Evolutionary conservation across 2,113 vertebrate species (phyloP).

Genomic region (Dermatemys mawii): DNA sequence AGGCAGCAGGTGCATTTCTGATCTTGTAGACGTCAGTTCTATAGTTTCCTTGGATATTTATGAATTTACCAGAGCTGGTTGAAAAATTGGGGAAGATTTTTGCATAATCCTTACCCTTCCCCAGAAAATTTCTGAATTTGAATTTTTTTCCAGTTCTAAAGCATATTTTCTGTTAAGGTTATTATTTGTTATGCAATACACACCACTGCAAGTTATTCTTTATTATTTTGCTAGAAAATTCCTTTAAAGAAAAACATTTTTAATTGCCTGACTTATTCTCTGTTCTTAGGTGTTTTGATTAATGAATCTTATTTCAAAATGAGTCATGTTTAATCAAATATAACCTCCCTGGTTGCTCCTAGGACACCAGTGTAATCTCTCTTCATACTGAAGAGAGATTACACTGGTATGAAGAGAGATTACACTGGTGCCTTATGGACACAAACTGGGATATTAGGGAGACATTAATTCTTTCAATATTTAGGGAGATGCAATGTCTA

Average conservation of each 20-base stretch:
- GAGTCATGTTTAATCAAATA: conserved; percentile 58
- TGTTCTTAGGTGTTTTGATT: conserved; percentile 64
- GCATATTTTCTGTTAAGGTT: neutral
- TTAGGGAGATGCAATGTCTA: conserved; percentile 32
- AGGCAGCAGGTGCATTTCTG: neutral
- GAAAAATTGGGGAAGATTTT: neutral
- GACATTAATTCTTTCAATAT: conserved; percentile 52
- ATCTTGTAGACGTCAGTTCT: neutral
- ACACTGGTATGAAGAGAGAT: too few species aligned
- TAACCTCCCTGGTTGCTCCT: conserved; percentile 53
- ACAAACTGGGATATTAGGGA: conserved; percentile 34
- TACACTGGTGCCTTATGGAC: neutral
- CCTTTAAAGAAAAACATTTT: conserved; percentile 52
- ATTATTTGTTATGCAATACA: conserved; percentile 7
- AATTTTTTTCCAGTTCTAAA: neutral
- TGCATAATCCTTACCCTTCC: neutral
- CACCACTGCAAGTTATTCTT: neutral
- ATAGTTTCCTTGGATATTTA: neutral
- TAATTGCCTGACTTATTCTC: conserved; percentile 71
- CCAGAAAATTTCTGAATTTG: neutral
- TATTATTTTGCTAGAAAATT: conserved; percentile 8
- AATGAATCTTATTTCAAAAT: conserved; percentile 51
- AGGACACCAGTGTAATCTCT: too few species aligned
- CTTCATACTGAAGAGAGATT: too few species aligned
- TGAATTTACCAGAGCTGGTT: neutral